These are phyloP conservation scores for Drosophila atripex DNA, from an alignment of 2,888 invertebrate species.

Conservation along the genomic window DNA sequence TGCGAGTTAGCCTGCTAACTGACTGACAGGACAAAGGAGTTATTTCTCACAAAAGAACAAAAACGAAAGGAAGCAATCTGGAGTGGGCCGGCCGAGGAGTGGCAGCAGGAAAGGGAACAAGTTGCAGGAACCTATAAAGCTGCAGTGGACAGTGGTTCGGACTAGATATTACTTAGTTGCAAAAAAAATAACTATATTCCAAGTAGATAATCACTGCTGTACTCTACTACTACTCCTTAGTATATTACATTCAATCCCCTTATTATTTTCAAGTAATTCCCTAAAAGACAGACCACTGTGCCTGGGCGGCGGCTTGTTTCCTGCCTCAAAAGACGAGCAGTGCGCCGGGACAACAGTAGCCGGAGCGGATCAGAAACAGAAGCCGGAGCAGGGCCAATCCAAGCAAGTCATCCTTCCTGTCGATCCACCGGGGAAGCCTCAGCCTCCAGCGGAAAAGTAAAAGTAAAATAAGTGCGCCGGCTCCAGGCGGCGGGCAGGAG, in stretches of 20 bases:
- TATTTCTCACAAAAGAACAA: slow-evolving; percentile 78
- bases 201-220: no score
- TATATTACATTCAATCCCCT: no score
- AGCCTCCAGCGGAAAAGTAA: slow-evolving; percentile 62
- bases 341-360: slow-evolving; percentile 39
- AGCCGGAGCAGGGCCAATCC: slow-evolving; percentile 20
- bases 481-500: slow-evolving; percentile 1
- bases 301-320: slow-evolving; percentile 25
- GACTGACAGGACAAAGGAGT: slow-evolving; percentile 83
- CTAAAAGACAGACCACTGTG: slow-evolving; percentile 16
- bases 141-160: background rate
- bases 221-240: no score
- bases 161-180: no score
- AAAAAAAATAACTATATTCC: no score
- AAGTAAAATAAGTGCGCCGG: slow-evolving; percentile 68
- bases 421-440: slow-evolving; percentile 10
- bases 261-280: background rate
- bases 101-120: slow-evolving; percentile 21
- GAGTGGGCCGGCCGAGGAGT: slow-evolving; percentile 24
- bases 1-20: slow-evolving; percentile 44
- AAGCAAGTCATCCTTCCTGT: slow-evolving; percentile 4
- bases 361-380: slow-evolving; percentile 27
- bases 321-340: slow-evolving; percentile 37
- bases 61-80: slow-evolving; percentile 52
- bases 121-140: slow-evolving; percentile 2